Evolutionary conservation across 2,113 vertebrate genomes (phyloP).

Genomic region (Rhagologus leucostigma): DNA sequence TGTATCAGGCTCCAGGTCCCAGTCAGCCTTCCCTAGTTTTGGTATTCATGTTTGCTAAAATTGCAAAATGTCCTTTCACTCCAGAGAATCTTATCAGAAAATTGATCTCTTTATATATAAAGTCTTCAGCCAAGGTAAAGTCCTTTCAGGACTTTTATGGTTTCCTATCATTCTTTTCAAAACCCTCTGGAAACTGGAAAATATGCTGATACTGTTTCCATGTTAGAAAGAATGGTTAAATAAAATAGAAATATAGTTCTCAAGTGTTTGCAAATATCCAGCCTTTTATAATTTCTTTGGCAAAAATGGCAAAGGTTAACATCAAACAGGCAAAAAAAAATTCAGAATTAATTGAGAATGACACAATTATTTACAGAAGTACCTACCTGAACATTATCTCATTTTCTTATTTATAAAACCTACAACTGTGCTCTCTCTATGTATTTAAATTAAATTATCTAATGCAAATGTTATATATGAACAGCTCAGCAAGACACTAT

Average conservation of each 20-base stretch:
- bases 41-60: constrained; percentile 70
- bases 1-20: not conserved
- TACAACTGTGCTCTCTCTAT: not conserved
- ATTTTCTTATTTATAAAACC: not conserved
- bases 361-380: constrained; percentile 49
- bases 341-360: not conserved
- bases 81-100: constrained; percentile 76
- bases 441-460: constrained; percentile 74
- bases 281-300: constrained; percentile 9
- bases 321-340: constrained; percentile 18
- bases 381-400: not conserved
- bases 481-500: constrained; percentile 51
- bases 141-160: constrained; percentile 39
- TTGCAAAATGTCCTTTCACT: constrained; percentile 68
- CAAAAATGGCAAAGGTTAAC: constrained; percentile 46
- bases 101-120: constrained; percentile 72
- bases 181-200: constrained; percentile 61
- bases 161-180: constrained; percentile 54
- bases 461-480: constrained; percentile 66
- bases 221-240: constrained; percentile 23
- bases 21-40: constrained; percentile 26
- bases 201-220: constrained; percentile 63
- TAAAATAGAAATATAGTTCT: constrained; percentile 43
- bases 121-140: constrained; percentile 61
- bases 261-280: not conserved